Evolutionary conservation across 2,888 invertebrate species (phyloP), one percentile per base, ranked within the genome.

Genomic region (Anorthoa munda): DNA sequence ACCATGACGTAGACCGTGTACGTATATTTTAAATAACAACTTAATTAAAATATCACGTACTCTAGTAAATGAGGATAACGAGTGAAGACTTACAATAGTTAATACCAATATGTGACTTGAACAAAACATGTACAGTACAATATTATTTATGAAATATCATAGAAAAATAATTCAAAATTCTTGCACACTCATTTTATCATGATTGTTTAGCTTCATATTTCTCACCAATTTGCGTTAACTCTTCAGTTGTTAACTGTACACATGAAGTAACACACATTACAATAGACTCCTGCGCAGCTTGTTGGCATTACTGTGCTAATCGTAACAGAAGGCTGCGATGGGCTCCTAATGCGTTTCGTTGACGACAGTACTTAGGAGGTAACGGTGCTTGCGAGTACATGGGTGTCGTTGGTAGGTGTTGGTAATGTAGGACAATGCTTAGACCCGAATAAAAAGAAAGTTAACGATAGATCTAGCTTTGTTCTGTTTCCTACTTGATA

Each of bases 281-380:
- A 74, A 67, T 83, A 75, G 72, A 84, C 70, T 89, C 93, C 92
- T 93, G 93, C 88, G 75, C 83, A 66, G 86, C 83, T 90, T 88
- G 88, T 94, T 94, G 77, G 87, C 93, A 86, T 87, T 87, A 85
- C 85, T 86, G 70, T 84, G 90, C 91, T 94, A 94, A 94, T 93
- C 87, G 86, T 75, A 73, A 76, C 86, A 72, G 92, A 93, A 93
- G 92, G 93, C 81, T 89, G 81, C 81, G 74, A 73, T 23, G 53
- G 73, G 51, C 79, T 77, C 77, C 60, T 53, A 75, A 66, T 66
- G 39, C 31, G 50, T 61, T 69, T 64, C n/a, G 59, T 65, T 60
- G 60, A 50, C 68, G 53, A 83, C 59, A 23, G 70, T 73, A 77
- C 77, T 58, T 45, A 15, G 45, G 45, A 66, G 17, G n/a, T 82